Conservation (phyloP, 2,797 vertebrate genomes). For the Orestias chungarensis region DNA sequence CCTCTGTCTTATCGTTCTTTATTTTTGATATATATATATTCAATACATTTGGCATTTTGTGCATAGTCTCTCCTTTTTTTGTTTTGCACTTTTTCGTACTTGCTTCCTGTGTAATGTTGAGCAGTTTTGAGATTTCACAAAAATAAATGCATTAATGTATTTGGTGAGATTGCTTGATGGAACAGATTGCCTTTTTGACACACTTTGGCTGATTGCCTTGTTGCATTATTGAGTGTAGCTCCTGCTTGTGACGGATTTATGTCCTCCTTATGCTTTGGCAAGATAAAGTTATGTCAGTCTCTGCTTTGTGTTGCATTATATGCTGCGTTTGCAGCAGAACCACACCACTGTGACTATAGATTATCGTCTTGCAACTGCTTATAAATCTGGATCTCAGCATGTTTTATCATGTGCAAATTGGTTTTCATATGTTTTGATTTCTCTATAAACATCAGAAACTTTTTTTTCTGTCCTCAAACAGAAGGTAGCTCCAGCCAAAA, state of each 20-base stretch:
- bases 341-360: conserved; percentile 17
- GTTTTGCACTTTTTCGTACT: conserved; percentile 17
- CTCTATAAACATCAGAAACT: no score
- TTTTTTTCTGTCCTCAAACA: conserved; percentile 5
- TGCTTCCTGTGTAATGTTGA: neutral
- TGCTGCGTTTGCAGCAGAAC: conserved; percentile 25
- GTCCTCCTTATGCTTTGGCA: conserved; percentile 33
- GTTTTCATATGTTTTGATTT: conserved; percentile 5
- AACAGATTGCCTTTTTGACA: conserved; percentile 20
- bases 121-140: conserved; percentile 13
- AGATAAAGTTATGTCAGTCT: conserved; percentile 41
- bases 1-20: conserved; percentile 28
- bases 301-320: conserved; percentile 25
- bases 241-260: conserved; percentile 19
- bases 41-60: conserved; percentile 39
- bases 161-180: conserved; percentile 30
- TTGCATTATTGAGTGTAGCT: conserved; percentile 20
- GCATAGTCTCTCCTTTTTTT: conserved; percentile 21
- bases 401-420: conserved; percentile 26
- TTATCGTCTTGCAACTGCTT: conserved; percentile 12
- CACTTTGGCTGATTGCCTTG: conserved; percentile 28
- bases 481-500: conserved; percentile 22
- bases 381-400: neutral
- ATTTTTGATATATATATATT: conserved; percentile 38
- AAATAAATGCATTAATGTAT: conserved; percentile 24